Evolutionary conservation across 1,140 invertebrate genomes (phyloP).

Genomic region (Galleria mellonella): DNA sequence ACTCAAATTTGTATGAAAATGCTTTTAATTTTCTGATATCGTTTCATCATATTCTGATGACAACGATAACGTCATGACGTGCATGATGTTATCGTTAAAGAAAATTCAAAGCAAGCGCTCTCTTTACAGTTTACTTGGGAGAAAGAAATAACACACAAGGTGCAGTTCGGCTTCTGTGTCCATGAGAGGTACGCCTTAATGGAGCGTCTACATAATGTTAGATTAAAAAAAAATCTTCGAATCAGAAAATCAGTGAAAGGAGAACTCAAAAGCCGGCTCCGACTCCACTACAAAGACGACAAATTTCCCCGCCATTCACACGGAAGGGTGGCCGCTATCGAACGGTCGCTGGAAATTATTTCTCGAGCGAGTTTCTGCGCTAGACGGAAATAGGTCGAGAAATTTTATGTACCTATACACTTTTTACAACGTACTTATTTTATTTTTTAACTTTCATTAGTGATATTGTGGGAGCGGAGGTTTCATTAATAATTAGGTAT

Average conservation of each 20-base stretch:
- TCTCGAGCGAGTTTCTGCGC: conserved; percentile 40
- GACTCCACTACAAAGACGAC: conserved; percentile 34
- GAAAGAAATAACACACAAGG: too few species aligned
- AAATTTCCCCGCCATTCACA: conserved; percentile 45
- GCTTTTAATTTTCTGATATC: too few species aligned
- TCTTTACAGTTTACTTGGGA: too few species aligned
- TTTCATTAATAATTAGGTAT: conserved; percentile 22
- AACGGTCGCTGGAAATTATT: conserved; percentile 41
- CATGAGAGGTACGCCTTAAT: too few species aligned
- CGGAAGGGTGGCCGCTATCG: conserved; percentile 17
- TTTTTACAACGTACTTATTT: conserved; percentile 17
- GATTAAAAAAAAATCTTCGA: too few species aligned
- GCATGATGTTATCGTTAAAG: too few species aligned
- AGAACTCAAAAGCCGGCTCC: conserved; percentile 8
- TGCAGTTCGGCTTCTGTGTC: too few species aligned
- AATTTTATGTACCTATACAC: conserved; percentile 36
- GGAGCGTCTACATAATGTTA: too few species aligned
- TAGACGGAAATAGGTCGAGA: conserved; percentile 52
- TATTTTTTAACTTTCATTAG: conserved; percentile 1
- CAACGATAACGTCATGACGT: too few species aligned
- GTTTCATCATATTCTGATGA: too few species aligned
- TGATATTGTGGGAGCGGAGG: conserved; percentile 8
- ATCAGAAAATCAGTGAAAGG: not conserved
- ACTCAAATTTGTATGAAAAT: too few species aligned
- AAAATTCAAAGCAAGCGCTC: too few species aligned